These are phyloP conservation scores for Helarctos malayanus DNA, from an alignment of 2,797 vertebrate genomes.

Conservation along the genomic window DNA sequence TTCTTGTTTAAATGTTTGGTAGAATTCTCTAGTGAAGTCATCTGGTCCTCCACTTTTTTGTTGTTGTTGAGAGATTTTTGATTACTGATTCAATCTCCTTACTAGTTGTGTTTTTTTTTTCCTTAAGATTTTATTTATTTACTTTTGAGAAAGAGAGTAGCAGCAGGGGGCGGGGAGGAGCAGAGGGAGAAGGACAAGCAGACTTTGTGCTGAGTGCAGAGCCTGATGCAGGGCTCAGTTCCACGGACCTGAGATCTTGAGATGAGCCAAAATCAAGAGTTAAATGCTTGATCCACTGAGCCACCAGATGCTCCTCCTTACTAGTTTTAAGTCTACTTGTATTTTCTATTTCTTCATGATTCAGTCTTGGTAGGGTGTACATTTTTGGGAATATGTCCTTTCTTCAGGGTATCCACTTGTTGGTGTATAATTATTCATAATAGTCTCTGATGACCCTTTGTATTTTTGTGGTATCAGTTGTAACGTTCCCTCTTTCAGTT, in stretches of 20 bases:
- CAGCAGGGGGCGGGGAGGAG: not conserved
- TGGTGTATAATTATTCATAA: not conserved
- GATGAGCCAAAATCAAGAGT: too few species aligned
- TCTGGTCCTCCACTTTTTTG: not conserved
- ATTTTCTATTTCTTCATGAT: not conserved
- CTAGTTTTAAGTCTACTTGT: not conserved
- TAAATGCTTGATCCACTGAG: too few species aligned
- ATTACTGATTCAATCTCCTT: not conserved
- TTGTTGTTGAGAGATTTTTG: not conserved
- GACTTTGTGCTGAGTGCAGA: too few species aligned
- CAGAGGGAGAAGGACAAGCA: not conserved
- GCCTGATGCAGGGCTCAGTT: too few species aligned
- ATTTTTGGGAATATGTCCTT: not conserved
- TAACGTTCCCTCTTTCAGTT: not conserved
- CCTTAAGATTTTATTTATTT: too few species aligned
- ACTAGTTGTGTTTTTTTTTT: not conserved
- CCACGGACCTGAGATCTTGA: too few species aligned
- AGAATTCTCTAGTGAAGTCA: not conserved
- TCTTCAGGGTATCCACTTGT: not conserved
- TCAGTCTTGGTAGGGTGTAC: not conserved
- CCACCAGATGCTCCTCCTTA: not conserved
- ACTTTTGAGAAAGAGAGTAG: too few species aligned
- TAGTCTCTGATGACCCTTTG: not conserved
- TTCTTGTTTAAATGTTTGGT: not conserved
- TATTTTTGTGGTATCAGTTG: not conserved